These are phyloP conservation scores for Drosophila differens DNA, from an alignment of 2,888 invertebrate genomes.

Conservation along the genomic window DNA sequence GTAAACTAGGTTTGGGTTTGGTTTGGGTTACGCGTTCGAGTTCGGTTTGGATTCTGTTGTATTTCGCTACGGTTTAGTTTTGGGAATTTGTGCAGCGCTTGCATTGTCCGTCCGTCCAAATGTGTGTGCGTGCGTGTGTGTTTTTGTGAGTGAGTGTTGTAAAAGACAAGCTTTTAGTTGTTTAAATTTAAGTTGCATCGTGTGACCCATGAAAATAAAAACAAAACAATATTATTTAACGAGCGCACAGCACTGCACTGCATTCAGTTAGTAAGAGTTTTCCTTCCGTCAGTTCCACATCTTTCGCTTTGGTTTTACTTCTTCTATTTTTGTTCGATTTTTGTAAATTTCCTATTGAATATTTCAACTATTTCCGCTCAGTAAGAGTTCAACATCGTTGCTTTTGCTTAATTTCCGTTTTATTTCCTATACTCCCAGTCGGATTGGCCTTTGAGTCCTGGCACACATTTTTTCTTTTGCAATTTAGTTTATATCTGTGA, in stretches of 20 bases:
- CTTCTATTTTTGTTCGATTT: conserved; percentile 13
- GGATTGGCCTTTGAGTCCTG: conserved; percentile 26
- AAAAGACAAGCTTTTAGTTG: conserved; percentile 71
- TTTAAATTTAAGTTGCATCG: conserved; percentile 70
- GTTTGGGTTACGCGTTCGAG: conserved; percentile 27
- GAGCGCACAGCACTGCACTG: neutral
- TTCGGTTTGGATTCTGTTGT: conserved; percentile 33
- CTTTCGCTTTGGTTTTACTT: conserved; percentile 11
- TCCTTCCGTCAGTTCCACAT: neutral
- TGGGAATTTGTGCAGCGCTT: conserved; percentile 52
- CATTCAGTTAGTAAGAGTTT: neutral
- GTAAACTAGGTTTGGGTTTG: conserved; percentile 35
- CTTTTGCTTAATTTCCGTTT: conserved; percentile 74
- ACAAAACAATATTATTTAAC: conserved; percentile 18
- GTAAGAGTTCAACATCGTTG: conserved; percentile 53
- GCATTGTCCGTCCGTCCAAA: conserved; percentile 32
- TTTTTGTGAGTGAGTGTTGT: conserved; percentile 8
- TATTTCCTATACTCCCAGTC: conserved; percentile 40
- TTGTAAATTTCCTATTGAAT: conserved; percentile 60
- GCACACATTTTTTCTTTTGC: conserved; percentile 5
- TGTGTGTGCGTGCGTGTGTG: conserved; percentile 6
- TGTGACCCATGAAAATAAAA: conserved; percentile 31
- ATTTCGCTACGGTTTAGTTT: conserved; percentile 30
- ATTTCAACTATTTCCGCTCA: conserved; percentile 66
- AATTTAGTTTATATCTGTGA: conserved; percentile 27